These are phyloP conservation scores for Laticauda colubrina DNA, from an alignment of 2,113 vertebrate genomes.

Conservation along the genomic window DNA sequence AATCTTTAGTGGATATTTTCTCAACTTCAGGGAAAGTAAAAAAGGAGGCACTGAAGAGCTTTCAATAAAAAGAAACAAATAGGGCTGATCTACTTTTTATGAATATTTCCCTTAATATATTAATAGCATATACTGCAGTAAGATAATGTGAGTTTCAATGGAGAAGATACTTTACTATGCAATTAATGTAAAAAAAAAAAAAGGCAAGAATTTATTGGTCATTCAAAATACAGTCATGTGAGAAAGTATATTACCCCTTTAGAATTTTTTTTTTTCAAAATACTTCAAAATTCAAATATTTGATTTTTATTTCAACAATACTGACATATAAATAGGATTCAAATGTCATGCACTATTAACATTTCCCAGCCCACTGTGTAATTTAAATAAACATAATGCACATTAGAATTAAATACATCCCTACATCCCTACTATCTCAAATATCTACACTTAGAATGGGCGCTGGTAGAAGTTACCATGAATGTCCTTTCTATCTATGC, in stretches of 20 bases:
- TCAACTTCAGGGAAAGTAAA: slow-evolving; percentile 32
- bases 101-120: neutral
- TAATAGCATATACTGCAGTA: neutral
- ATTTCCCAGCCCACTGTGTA: neutral
- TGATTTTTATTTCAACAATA: neutral
- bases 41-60: neutral
- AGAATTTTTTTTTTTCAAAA: neutral
- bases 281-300: neutral
- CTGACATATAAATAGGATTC: neutral
- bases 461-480: no score
- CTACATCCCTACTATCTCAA: neutral
- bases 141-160: neutral
- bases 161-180: neutral
- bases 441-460: neutral
- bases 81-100: neutral
- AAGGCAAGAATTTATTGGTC: neutral
- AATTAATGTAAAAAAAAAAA: neutral
- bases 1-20: slow-evolving; percentile 8
- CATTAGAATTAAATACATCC: neutral
- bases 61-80: slow-evolving; percentile 19
- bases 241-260: neutral
- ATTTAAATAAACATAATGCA: neutral
- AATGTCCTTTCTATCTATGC: no score
- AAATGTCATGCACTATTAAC: neutral
- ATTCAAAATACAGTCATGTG: neutral